Conservation (phyloP, 2,797 vertebrate species). For the Fringilla coelebs region DNA sequence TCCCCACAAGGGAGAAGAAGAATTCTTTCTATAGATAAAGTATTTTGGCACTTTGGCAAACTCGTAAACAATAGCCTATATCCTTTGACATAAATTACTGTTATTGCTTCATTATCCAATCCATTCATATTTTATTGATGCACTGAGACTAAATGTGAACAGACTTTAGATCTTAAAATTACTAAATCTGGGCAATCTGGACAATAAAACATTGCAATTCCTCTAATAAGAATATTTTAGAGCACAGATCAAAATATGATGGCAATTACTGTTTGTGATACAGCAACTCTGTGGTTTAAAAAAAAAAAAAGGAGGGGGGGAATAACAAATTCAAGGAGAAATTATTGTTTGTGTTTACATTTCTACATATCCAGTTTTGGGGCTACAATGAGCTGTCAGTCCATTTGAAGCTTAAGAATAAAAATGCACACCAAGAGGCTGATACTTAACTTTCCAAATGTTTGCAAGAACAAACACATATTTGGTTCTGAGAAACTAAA, state of each 20-base stretch:
- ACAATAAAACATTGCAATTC: slow-evolving; percentile 50
- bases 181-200: slow-evolving; percentile 53
- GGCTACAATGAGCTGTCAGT: background rate
- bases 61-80: slow-evolving; percentile 53
- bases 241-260: slow-evolving; percentile 37
- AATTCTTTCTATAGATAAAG: slow-evolving; percentile 13
- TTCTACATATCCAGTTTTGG: background rate
- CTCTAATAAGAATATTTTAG: slow-evolving; percentile 37
- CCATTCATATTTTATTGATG: slow-evolving; percentile 65
- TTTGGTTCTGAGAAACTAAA: background rate
- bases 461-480: background rate
- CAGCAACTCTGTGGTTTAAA: background rate
- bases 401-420: background rate
- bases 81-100: slow-evolving; percentile 55
- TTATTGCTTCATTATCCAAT: slow-evolving; percentile 66
- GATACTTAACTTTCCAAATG: background rate
- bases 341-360: slow-evolving; percentile 1
- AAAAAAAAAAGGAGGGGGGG: background rate
- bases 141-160: slow-evolving; percentile 60
- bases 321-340: background rate
- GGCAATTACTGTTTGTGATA: slow-evolving; percentile 45
- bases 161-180: slow-evolving; percentile 45
- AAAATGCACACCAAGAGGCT: background rate
- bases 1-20: background rate
- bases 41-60: slow-evolving; percentile 12